Base-by-base conservation (phyloP, 2,113 vertebrate genomes). In the Hippocampus guttulatus region DNA sequence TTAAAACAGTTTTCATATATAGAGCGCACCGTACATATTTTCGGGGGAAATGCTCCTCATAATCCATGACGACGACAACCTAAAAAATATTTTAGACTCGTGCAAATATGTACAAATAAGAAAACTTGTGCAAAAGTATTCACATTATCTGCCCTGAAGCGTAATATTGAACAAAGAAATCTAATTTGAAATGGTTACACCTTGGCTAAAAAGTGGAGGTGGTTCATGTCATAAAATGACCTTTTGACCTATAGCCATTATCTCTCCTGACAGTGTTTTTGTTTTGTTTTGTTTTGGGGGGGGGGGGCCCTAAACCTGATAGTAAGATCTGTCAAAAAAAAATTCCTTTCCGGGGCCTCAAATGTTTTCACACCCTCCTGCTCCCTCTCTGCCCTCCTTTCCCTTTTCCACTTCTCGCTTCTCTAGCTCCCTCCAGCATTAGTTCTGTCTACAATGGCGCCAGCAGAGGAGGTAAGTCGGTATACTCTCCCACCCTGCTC, bases 391-490 rank as follows among this genome's bases (percentile, higher is more conserved):
- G 27, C 11, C 27, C 25, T 61, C 23, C 27, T 18, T 33, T 33
- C 15, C 8, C 15, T 61, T 38, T 51, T 30, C 52, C 30, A 43
- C 43, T 4, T 21, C 41, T 52, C 78, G 64, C 23, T 71, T 65
- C 69, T 71, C 20, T 67, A 93, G 92, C 92, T 76, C 92, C 92
- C 67, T 93, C 92, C 85, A 93, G 89, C 80, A 81, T 91, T 85
- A 92, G 89, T 81, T 91, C 91, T 78, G 84, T 91, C 89, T 92
- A 92, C 89, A 93, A 91, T 47, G 91, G 91, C 62, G 84, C 91
- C 8, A 91, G 85, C 80, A 88, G 91, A 92, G 91, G 92, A 93
- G 92, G 92, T 93, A 93, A 91, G 91, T 41, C 73, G 11, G 15
- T 62, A 30, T 62, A 30, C 27, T 10, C 52, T 3, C 52, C 7